phyloP scores from a whole-genome alignment of 1,140 invertebrate species.

The Leptinotarsa defecta region DNA sequence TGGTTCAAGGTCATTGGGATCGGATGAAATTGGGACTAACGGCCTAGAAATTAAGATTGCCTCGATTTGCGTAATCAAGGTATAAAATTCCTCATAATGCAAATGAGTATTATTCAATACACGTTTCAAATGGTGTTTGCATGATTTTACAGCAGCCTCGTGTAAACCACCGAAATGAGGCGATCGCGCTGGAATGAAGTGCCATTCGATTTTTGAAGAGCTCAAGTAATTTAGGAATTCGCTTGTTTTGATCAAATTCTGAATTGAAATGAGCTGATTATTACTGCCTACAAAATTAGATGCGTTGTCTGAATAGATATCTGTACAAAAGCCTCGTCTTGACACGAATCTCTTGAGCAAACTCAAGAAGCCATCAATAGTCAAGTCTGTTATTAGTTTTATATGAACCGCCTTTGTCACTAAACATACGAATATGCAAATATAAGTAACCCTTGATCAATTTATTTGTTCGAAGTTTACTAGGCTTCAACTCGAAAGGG shows the following conservation, averaged over 20 bases:
- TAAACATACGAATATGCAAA: conserved; percentile 33
- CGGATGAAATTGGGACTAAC: conserved; percentile 41
- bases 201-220: conserved; percentile 54
- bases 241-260: conserved; percentile 51
- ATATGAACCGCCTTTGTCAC: conserved; percentile 44
- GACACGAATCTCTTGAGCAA: conserved; percentile 44
- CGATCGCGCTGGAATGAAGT: conserved; percentile 36
- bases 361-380: conserved; percentile 41
- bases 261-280: conserved; percentile 52
- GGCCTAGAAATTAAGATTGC: conserved; percentile 50
- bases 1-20: conserved; percentile 40
- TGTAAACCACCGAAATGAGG: conserved; percentile 42
- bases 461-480: conserved; percentile 27
- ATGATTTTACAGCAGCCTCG: conserved; percentile 34
- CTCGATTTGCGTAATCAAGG: conserved; percentile 43
- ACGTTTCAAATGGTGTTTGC: conserved; percentile 48
- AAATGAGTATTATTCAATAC: conserved; percentile 37
- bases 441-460: conserved; percentile 41
- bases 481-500: conserved; percentile 39
- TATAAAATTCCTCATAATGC: conserved; percentile 41
- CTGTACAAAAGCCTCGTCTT: conserved; percentile 31
- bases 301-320: conserved; percentile 48
- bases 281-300: conserved; percentile 42
- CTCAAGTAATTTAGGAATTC: conserved; percentile 47
- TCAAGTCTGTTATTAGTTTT: conserved; percentile 44